phyloP scores from a whole-genome alignment of 2,113 vertebrate genomes.

The Solenodon paradoxus region DNA sequence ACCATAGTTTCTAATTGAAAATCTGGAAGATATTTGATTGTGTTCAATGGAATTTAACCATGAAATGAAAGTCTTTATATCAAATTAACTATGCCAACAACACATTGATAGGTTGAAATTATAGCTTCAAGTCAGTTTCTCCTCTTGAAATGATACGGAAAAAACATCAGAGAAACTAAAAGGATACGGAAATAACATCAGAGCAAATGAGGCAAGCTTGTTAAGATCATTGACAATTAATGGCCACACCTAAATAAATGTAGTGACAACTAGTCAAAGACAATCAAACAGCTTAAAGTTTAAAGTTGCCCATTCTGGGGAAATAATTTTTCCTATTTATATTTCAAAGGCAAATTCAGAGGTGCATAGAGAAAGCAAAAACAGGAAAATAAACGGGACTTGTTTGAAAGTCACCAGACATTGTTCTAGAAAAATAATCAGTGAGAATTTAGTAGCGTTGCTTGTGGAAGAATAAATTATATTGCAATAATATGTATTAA shows the following conservation, averaged over 20 bases:
- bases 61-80: background rate
- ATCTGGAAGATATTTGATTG: background rate
- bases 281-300: background rate
- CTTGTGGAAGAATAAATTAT: background rate
- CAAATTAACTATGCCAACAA: background rate
- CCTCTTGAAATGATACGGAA: background rate
- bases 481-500: background rate
- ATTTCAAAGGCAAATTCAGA: background rate
- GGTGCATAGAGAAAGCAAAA: background rate
- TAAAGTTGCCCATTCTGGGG: background rate
- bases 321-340: background rate
- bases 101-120: background rate
- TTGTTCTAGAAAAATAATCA: background rate
- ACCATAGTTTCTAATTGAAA: background rate
- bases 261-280: background rate
- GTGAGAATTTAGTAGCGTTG: background rate
- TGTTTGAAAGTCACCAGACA: background rate
- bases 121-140: background rate
- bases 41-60: background rate
- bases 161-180: background rate
- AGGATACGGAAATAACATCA: background rate
- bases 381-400: no score
- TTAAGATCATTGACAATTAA: background rate
- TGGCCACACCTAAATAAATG: background rate
- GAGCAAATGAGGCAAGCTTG: background rate